A percentile compares a stretch with the other conserved stretches of the same genome.
phyloP scores from a whole-genome alignment of 2,113 vertebrate genomes.

The Hiodon alosoides region DNA sequence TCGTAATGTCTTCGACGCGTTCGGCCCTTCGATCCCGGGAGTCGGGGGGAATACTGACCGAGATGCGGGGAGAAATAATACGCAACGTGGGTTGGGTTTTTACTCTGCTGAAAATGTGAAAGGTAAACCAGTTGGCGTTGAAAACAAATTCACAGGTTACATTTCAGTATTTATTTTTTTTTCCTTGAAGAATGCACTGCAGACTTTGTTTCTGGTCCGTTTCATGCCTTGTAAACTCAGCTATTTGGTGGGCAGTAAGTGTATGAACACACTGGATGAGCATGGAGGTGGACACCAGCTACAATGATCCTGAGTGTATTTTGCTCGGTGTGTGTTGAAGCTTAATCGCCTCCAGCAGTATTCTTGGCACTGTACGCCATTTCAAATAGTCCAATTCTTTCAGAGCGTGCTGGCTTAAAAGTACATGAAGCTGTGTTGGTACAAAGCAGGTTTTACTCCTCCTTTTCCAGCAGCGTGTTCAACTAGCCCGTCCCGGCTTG shows the following conservation, averaged over 20 bases:
- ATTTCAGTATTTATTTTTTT: slow-evolving; percentile 48
- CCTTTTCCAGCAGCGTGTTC: neutral
- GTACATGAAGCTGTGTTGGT: no score
- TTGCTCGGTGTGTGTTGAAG: neutral
- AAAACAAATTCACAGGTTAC: slow-evolving; percentile 56
- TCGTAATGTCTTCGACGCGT: slow-evolving; percentile 23
- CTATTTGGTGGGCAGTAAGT: neutral
- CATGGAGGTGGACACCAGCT: no score
- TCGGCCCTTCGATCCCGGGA: slow-evolving; percentile 68
- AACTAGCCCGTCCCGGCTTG: neutral
- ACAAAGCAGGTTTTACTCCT: no score
- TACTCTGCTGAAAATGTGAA: slow-evolving; percentile 48
- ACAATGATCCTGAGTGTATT: no score
- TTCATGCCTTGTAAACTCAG: neutral
- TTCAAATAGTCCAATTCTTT: no score
- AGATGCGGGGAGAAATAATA: neutral
- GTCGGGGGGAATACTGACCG: slow-evolving; percentile 32
- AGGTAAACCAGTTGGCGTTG: slow-evolving; percentile 60
- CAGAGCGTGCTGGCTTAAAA: no score
- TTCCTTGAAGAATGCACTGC: slow-evolving; percentile 1
- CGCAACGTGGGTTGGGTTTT: slow-evolving; percentile 46
- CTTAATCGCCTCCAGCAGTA: neutral
- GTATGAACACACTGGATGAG: slow-evolving; percentile 10
- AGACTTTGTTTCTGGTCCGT: slow-evolving; percentile 1
- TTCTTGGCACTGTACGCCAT: no score